Evolutionary conservation across 2,888 invertebrate genomes (phyloP), one percentile per base, ranked within the genome.

Genomic region (Ceramica pisi): DNA sequence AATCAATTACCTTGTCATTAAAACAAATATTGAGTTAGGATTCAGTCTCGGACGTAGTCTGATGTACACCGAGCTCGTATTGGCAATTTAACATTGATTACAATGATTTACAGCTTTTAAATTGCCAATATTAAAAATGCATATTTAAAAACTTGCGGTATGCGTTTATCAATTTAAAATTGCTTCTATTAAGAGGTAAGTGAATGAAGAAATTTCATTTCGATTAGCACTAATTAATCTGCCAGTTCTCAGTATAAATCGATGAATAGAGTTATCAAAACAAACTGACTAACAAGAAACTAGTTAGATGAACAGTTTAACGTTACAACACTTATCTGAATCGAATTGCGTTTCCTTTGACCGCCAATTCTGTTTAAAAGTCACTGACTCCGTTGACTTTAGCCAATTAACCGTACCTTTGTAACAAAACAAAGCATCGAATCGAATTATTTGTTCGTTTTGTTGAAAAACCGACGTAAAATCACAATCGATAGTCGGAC

Each of bases 1-100:
- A 93, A 96, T 95, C 94, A 93, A 95, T 95, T 95, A 91, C 84
- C 89, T 88, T 87, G 90, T 92, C 90, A 94, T 94, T 94, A 95
- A 92, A 93, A 93, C 93, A 92, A 95, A 95, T 95, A 95, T 95
- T 94, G 92, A 91, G 93, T 93, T 94, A 93, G 89, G 85, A 88
- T 89, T 92, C 91, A 88, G 92, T 87, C 82, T 89, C 92, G 91
- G 89, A 85, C 82, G 57, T 67, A 68, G 51, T 89, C 91, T 91
- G 89, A 84, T 83, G 71, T 73, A 75, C 61, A 67, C 65, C 67
- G 68, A 71, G 61, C 65, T 71, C 60, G 65, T 71, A 71, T 79
- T 64, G 48, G 70, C 62, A 67, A 79, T 80, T 78, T 71, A 65
- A 56, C 48, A 69, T 78, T 82, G 75, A 85, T 83, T 82, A 71